Conservation (phyloP, 2,888 invertebrate genomes). For the Dugesia japonica region DNA sequence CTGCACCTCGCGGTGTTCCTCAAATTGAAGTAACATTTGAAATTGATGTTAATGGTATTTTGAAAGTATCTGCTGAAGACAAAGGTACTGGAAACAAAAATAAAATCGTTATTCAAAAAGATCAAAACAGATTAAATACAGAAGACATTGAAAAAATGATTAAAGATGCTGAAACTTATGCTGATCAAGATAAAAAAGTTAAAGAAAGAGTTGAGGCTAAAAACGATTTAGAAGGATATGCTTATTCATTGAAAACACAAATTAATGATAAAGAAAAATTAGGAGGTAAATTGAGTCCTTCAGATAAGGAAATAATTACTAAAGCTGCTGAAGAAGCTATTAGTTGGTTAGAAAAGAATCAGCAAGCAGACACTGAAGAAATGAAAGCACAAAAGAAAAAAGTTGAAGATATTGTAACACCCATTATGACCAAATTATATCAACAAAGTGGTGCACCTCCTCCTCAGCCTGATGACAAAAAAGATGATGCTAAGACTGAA, state of each 20-base stretch:
- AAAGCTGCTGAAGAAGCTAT: slow-evolving; percentile 83
- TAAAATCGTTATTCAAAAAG: slow-evolving; percentile 95
- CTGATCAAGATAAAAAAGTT: slow-evolving; percentile 83
- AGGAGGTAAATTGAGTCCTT: slow-evolving; percentile 69
- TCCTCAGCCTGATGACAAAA: neutral
- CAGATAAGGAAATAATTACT: slow-evolving; percentile 82
- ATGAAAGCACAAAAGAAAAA: slow-evolving; percentile 83
- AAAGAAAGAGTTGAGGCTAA: slow-evolving; percentile 73
- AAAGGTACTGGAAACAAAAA: slow-evolving; percentile 96
- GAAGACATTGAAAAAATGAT: slow-evolving; percentile 98
- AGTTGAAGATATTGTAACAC: slow-evolving; percentile 80
- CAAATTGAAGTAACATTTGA: slow-evolving; percentile 42
- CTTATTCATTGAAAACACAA: slow-evolving; percentile 91
- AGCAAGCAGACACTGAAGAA: slow-evolving; percentile 74
- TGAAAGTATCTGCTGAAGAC: slow-evolving; percentile 67
- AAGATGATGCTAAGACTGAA: neutral
- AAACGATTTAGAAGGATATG: slow-evolving; percentile 79
- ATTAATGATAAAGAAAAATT: slow-evolving; percentile 87
- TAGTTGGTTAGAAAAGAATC: slow-evolving; percentile 89
- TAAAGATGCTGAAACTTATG: slow-evolving; percentile 91
- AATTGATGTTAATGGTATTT: slow-evolving; percentile 33
- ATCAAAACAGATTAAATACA: slow-evolving; percentile 83
- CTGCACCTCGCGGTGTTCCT: slow-evolving; percentile 52
- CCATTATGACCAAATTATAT: slow-evolving; percentile 84
- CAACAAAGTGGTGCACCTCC: slow-evolving; percentile 58